phyloP scores from a whole-genome alignment of 2,888 invertebrate genomes.

The Apoderus coryli region DNA sequence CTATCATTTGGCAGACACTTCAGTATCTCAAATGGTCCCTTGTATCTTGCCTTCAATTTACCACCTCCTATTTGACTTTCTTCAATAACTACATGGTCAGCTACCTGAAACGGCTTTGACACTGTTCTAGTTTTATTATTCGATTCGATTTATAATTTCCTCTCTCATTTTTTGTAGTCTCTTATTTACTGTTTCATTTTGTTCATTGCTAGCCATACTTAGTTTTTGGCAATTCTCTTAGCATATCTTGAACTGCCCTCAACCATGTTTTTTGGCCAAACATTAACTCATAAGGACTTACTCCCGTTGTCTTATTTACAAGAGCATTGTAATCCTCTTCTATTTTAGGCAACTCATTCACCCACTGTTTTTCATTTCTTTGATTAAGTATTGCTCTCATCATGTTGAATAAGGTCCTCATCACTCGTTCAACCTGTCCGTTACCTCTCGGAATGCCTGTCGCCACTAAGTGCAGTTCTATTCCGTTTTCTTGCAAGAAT shows the following conservation, averaged over 20 bases:
- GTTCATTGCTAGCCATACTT: no score
- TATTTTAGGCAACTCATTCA: conserved; percentile 5
- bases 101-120: conserved; percentile 5
- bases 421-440: conserved; percentile 9
- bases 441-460: conserved; percentile 10
- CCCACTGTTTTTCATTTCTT: conserved; percentile 7
- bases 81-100: conserved; percentile 5
- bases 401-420: conserved; percentile 9
- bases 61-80: conserved; percentile 7
- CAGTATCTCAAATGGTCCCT: conserved; percentile 6
- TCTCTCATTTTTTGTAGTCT: conserved; percentile 2
- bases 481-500: conserved; percentile 1
- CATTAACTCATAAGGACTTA: no score
- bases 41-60: conserved; percentile 7
- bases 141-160: conserved; percentile 3
- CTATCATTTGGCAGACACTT: conserved; percentile 1
- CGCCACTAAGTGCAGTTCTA: conserved; percentile 9
- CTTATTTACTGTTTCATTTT: no score
- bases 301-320: no score
- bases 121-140: conserved; percentile 6
- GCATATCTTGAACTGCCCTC: no score
- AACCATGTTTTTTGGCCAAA: no score
- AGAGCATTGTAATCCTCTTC: conserved; percentile 6
- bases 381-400: conserved; percentile 7
- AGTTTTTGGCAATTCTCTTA: no score